phyloP scores from a whole-genome alignment of 2,113 vertebrate species.

The Phainopepla nitens region DNA sequence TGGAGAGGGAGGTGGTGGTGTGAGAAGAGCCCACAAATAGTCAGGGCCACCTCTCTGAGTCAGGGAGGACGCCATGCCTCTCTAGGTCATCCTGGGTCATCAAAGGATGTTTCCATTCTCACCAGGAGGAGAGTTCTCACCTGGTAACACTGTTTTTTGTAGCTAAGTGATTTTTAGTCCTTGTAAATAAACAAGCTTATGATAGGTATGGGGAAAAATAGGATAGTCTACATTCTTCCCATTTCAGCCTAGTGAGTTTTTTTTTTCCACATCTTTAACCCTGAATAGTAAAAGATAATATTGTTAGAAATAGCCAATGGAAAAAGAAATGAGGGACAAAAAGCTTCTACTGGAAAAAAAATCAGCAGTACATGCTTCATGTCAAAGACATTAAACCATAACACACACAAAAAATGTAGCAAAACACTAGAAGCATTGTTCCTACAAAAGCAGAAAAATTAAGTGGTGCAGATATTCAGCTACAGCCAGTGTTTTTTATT shows the following conservation, averaged over 20 bases:
- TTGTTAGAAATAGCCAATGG: not conserved
- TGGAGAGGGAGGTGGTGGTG: not conserved
- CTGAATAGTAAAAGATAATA: not conserved
- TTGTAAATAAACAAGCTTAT: not conserved
- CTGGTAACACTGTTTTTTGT: not conserved
- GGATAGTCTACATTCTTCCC: not conserved
- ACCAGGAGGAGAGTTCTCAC: not conserved
- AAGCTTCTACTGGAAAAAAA: not conserved
- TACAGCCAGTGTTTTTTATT: slow-evolving; percentile 8
- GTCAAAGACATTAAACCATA: not conserved
- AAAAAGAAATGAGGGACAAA: not conserved
- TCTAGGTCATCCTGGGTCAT: not conserved
- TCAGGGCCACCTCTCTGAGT: not conserved
- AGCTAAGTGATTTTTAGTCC: not conserved
- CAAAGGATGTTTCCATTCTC: not conserved
- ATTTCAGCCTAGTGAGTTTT: not conserved
- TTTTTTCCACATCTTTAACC: not conserved
- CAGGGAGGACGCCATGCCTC: accelerated
- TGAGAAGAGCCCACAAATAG: not conserved
- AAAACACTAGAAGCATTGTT: slow-evolving; percentile 16
- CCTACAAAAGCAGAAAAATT: not conserved
- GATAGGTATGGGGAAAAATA: not conserved
- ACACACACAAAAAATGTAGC: not conserved
- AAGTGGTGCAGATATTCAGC: not conserved
- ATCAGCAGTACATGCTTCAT: not conserved